Conservation (phyloP, 2,888 invertebrate species). For the Ochlodes sylvanus region DNA sequence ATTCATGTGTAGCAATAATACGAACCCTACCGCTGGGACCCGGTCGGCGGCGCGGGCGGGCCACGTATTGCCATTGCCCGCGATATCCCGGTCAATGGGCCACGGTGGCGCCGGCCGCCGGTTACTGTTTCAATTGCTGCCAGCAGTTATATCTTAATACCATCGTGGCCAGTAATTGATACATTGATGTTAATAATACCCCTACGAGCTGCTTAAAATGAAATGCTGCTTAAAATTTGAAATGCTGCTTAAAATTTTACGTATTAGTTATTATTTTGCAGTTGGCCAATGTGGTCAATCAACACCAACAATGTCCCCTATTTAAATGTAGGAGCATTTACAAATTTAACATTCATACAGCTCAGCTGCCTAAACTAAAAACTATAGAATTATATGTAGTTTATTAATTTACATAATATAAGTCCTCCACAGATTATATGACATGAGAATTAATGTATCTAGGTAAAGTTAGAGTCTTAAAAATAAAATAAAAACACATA, state of each 20-base stretch:
- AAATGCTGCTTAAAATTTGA: not conserved
- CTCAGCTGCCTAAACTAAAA: too few species aligned
- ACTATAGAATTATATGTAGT: too few species aligned
- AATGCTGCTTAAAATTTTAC: not conserved
- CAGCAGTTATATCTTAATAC: conserved; percentile 5
- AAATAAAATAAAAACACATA: too few species aligned
- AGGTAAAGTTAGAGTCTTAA: too few species aligned
- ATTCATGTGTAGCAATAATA: conserved; percentile 25
- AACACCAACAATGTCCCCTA: too few species aligned
- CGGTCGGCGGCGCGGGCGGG: not conserved
- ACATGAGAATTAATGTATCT: too few species aligned
- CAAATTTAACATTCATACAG: too few species aligned
- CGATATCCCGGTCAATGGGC: conserved; percentile 9
- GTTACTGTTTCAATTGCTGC: conserved; percentile 20
- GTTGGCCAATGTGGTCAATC: too few species aligned
- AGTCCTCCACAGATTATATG: too few species aligned
- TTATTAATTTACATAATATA: too few species aligned
- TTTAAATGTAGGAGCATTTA: too few species aligned
- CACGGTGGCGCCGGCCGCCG: conserved; percentile 11
- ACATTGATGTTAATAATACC: conserved; percentile 2
- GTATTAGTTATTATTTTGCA: not conserved
- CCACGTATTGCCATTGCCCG: conserved; percentile 17
- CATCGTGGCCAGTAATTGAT: conserved; percentile 15
- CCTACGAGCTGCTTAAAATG: too few species aligned
- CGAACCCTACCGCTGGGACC: not conserved